A percentile compares a stretch with the other conserved stretches of the same genome.
These are phyloP conservation scores for Tiaroga cobitis DNA, from an alignment of 2,797 vertebrate genomes.

Conservation along the genomic window DNA sequence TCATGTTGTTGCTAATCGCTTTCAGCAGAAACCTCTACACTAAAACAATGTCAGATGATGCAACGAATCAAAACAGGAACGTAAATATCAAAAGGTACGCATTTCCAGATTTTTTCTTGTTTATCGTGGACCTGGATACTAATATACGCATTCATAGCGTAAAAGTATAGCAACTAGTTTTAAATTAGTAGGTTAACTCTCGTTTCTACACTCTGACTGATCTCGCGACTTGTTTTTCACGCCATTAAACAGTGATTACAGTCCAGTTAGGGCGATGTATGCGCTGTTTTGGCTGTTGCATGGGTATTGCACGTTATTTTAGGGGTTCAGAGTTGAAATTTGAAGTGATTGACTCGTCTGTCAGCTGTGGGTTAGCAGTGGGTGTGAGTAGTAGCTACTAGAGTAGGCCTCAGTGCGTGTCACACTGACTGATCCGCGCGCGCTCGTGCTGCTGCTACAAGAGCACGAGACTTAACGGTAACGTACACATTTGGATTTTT, in stretches of 20 bases:
- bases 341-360: not conserved
- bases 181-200: not conserved
- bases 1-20: constrained; percentile 48
- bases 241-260: not conserved
- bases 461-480: not conserved
- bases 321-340: not conserved
- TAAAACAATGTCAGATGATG: constrained; percentile 80
- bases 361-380: constrained; percentile 10
- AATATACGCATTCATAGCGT: not conserved
- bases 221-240: not conserved
- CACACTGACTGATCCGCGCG: not conserved
- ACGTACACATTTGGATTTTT: not conserved
- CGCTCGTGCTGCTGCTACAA: not conserved
- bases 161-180: not conserved
- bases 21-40: constrained; percentile 63
- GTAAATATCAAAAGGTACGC: constrained; percentile 74
- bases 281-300: not conserved
- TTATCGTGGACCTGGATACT: not conserved
- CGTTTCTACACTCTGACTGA: not conserved
- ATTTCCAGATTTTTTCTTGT: not conserved
- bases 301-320: not conserved
- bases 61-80: constrained; percentile 65
- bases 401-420: constrained; percentile 37
- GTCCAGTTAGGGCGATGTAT: not conserved
- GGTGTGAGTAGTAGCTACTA: too few relatives aligned